phyloP scores from a whole-genome alignment of 2,797 vertebrate genomes.

The Emydoidea blandingii region DNA sequence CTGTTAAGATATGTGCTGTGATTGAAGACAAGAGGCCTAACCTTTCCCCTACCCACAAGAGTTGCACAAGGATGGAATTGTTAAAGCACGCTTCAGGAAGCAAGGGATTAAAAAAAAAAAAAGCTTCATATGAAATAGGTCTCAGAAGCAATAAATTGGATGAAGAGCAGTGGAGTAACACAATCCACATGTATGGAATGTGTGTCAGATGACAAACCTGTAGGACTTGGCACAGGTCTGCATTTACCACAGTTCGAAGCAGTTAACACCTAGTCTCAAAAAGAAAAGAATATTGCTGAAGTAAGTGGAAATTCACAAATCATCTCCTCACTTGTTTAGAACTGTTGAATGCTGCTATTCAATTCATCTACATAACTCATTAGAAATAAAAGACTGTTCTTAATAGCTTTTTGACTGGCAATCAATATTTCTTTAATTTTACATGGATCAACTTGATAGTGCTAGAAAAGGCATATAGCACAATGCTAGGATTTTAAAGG shows the following conservation, averaged over 20 bases:
- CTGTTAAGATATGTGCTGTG: background rate
- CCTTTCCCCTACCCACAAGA: background rate
- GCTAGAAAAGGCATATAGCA: background rate
- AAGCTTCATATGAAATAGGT: background rate
- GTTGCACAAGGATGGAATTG: background rate
- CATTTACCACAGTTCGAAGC: background rate
- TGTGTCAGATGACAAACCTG: background rate
- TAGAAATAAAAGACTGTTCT: background rate
- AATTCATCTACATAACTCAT: background rate
- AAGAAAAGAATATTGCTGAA: background rate
- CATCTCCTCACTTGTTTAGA: background rate
- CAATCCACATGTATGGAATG: background rate
- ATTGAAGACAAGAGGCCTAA: background rate
- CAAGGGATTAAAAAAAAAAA: background rate
- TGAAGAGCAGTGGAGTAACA: background rate
- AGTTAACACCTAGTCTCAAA: background rate
- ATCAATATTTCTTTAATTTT: conserved; percentile 18
- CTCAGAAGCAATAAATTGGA: background rate
- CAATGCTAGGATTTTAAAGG: background rate
- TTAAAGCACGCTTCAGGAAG: background rate
- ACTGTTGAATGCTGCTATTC: background rate
- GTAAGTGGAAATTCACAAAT: background rate
- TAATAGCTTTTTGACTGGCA: background rate
- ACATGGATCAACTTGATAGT: background rate
- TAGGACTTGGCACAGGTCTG: background rate